Conservation (phyloP, 2,888 invertebrate species). For the Idaea biselata region DNA sequence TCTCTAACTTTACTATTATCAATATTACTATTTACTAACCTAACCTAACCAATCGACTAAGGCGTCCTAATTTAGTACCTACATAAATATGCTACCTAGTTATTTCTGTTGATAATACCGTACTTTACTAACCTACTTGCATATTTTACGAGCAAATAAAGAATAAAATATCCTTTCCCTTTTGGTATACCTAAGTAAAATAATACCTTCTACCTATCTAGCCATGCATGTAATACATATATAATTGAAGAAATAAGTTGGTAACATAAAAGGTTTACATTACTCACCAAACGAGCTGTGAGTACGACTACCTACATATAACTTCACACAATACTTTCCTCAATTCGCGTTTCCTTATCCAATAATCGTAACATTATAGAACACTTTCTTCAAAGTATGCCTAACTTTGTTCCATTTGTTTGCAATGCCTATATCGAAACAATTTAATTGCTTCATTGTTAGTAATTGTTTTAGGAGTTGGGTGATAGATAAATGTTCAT, state of each 20-base stretch:
- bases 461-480: conserved; percentile 19
- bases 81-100: not conserved
- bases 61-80: not conserved
- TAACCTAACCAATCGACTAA: too few species aligned
- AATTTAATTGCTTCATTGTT: conserved; percentile 10
- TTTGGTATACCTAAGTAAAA: not conserved
- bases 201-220: not conserved
- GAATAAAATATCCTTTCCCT: not conserved
- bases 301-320: not conserved
- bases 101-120: not conserved
- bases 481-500: conserved; percentile 9
- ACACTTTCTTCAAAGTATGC: not conserved
- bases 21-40: too few species aligned
- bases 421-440: conserved; percentile 20
- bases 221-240: not conserved
- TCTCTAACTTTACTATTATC: too few species aligned
- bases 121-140: not conserved
- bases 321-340: not conserved
- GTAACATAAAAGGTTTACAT: not conserved
- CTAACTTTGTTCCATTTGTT: conserved; percentile 20
- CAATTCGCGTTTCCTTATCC: conserved; percentile 1
- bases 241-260: not conserved
- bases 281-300: not conserved
- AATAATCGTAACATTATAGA: conserved; percentile 3
- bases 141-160: not conserved